Base-by-base conservation (phyloP, 1,140 invertebrate genomes). In the Caenorhabditis tropicalis region DNA sequence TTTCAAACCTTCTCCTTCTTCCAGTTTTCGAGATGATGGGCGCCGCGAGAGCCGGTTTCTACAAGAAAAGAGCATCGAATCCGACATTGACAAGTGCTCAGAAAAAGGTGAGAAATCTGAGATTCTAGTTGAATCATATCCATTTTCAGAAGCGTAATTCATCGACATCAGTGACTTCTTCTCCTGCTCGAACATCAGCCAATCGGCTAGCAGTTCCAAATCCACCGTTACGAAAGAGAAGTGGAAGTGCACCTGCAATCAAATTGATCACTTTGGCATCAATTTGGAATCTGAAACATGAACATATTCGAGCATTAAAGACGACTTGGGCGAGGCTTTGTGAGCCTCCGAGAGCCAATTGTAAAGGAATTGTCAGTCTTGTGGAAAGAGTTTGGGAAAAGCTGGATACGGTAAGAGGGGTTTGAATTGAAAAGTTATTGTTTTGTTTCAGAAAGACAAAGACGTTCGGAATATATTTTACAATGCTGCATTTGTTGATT, bases 351-450 rank as follows among this genome's bases (percentile, higher is more conserved):
- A 79, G 89, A 36, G 70, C 83, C 19, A 91, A 89, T 82, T 89
- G 89, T 58, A 90, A 90, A 36, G 89, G 89, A 27, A 89, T 89
- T 19, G 82, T 89, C 49, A 89, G 56, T 21, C 88, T 89, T 5
- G 89, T 89, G 31, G 89, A 89, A 58, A 82, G 87, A 53, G 89
- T 89, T 2, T 90, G 91, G 81, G 89, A 91, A 36, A 91, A 91
- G 48, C 82, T 89, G 29, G 89, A 89, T 81, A 70, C 79, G 27
- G 88, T 89, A 84, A 19, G 87, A 36, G 7, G n/a, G 21, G 12
- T 36, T 15, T 3, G 43, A 49, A 3, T 6, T 1, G 21, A 31
- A 56, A 19, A 10, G 0, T 51, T 39, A 21, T 19, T 2, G 29
- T 5, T 1, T 15, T 9, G 16, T 58, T 87, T 46, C 51, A 89